Conservation (phyloP, 2,888 invertebrate genomes). For the Noctua janthina region DNA sequence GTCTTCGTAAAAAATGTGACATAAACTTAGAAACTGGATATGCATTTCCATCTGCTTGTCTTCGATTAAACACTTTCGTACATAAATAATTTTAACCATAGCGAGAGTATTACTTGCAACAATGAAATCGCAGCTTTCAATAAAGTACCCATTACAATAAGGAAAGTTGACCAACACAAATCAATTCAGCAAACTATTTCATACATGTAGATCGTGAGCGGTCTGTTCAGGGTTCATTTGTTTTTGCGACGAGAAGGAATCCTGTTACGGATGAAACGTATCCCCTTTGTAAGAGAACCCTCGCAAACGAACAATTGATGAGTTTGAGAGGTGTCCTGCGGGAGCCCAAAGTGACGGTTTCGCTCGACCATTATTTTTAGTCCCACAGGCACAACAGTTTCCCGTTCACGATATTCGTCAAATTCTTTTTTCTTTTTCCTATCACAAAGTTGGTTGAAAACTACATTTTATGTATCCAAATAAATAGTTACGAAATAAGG, state of each 20-base stretch:
- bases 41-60: not conserved
- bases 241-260: slow-evolving; percentile 40
- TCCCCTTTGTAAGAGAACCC: slow-evolving; percentile 23
- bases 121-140: not conserved
- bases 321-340: slow-evolving; percentile 53
- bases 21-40: not conserved
- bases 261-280: slow-evolving; percentile 16
- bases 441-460: slow-evolving; percentile 24
- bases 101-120: not conserved
- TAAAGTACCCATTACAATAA: not conserved
- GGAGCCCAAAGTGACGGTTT: slow-evolving; percentile 49
- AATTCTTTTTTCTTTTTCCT: slow-evolving; percentile 29
- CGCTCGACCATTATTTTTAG: slow-evolving; percentile 44
- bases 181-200: not conserved
- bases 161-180: not conserved
- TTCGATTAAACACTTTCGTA: not conserved
- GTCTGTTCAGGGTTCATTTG: slow-evolving; percentile 33
- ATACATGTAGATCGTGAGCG: not conserved
- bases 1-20: not conserved
- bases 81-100: not conserved
- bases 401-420: slow-evolving; percentile 23
- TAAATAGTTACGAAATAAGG: slow-evolving; percentile 37
- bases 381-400: slow-evolving; percentile 36
- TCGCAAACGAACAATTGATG: slow-evolving; percentile 52
- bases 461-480: slow-evolving; percentile 15